phyloP scores from a whole-genome alignment of 35 echinoderm and acorn worm species.

The Apostichopus japonicus region DNA sequence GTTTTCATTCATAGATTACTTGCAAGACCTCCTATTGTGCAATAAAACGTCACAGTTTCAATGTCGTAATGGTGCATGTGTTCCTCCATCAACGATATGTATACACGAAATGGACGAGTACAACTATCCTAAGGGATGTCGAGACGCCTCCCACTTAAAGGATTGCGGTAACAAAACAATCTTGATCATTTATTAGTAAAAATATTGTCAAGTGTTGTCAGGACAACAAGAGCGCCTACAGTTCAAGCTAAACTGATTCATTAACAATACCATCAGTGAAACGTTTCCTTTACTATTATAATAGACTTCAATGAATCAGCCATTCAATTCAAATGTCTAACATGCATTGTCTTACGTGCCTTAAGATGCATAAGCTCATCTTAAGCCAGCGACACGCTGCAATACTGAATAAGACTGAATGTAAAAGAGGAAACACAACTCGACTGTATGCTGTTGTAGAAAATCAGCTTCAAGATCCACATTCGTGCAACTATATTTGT shows the following conservation, averaged over 20 bases:
- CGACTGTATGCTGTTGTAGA: not conserved
- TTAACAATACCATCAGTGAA: not conserved
- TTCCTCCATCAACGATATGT: not conserved
- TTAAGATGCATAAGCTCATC: too few species aligned
- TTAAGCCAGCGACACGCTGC: too few species aligned
- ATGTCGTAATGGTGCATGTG: conserved; percentile 57
- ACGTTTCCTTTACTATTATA: not conserved
- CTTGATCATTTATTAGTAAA: not conserved
- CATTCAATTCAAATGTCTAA: too few species aligned
- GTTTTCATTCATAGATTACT: not conserved
- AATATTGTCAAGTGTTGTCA: not conserved
- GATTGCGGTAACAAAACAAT: conserved; percentile 52
- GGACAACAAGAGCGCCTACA: too few species aligned
- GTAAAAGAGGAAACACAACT: not conserved
- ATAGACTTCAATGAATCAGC: not conserved
- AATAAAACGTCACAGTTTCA: conserved; percentile 10
- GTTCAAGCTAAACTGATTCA: not conserved
- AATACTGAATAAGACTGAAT: too few species aligned
- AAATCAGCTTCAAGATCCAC: not conserved
- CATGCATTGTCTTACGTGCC: too few species aligned
- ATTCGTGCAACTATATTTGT: not conserved
- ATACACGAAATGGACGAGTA: conserved; percentile 47
- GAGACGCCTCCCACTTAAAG: conserved; percentile 57
- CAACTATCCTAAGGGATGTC: conserved; percentile 47
- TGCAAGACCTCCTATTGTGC: not conserved